Percentiles rank a stretch among this genome's conserved stretches.
phyloP scores from a whole-genome alignment of 1,140 invertebrate genomes.

The Dreissena rostriformis region DNA sequence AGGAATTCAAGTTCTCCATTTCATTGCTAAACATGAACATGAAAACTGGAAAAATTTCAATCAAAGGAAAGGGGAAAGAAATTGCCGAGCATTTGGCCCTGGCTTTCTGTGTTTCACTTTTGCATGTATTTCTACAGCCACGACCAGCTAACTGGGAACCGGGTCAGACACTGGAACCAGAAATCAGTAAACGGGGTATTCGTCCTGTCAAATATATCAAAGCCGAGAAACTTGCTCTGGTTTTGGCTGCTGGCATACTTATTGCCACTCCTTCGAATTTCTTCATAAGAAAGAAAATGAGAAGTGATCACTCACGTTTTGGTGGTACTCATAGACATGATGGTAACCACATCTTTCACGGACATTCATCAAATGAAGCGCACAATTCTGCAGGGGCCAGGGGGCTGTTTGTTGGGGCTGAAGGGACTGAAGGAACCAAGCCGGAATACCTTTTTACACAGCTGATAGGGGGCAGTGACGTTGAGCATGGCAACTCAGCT shows the following conservation, averaged over 20 bases:
- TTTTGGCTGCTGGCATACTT: conserved; percentile 75
- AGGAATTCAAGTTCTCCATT: conserved; percentile 40
- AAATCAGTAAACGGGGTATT: conserved; percentile 15
- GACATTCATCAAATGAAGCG: not conserved
- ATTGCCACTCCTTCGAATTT: conserved; percentile 76
- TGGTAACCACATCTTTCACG: not conserved
- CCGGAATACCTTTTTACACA: conserved; percentile 23
- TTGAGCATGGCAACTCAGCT: not conserved
- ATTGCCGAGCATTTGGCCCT: conserved; percentile 75
- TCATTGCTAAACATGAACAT: conserved; percentile 43
- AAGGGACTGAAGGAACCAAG: conserved; percentile 15
- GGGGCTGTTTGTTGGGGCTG: conserved; percentile 6
- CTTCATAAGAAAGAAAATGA: conserved; percentile 63
- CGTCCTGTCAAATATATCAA: conserved; percentile 58
- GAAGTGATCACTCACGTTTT: not conserved
- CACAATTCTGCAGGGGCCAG: conserved; percentile 14
- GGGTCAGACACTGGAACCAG: conserved; percentile 50
- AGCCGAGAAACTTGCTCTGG: conserved; percentile 70
- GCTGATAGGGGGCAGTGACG: conserved; percentile 18
- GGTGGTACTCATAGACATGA: conserved; percentile 23
- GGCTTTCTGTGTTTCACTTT: conserved; percentile 72
- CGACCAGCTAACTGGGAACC: conserved; percentile 68
- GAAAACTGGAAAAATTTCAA: conserved; percentile 36
- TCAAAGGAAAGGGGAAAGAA: conserved; percentile 49
- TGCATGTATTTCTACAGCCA: conserved; percentile 78